Percentiles rank a stretch among this genome's conserved stretches.
Conservation (phyloP, 1,140 invertebrate genomes). For the Procambarus clarkii region DNA sequence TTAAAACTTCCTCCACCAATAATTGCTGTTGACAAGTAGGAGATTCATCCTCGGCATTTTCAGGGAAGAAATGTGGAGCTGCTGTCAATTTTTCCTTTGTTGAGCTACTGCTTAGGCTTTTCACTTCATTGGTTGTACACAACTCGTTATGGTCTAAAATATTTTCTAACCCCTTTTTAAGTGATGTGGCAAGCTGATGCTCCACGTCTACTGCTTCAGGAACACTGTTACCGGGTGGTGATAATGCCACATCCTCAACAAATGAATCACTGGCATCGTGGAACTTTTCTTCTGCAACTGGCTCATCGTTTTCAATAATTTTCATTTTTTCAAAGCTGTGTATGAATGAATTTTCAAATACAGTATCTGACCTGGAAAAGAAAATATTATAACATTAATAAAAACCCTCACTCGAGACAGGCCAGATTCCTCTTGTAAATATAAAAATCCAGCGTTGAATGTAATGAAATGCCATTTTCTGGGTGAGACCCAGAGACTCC, state of each 20-base stretch:
- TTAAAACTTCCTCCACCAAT: too few relatives aligned
- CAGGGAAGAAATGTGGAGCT: background rate
- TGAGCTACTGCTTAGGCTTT: background rate
- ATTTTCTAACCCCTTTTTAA: background rate
- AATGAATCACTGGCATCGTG: slow-evolving; percentile 12
- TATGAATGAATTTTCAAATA: slow-evolving; percentile 27
- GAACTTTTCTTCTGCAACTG: background rate
- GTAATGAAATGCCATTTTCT: too few relatives aligned
- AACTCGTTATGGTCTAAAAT: background rate
- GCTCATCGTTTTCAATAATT: slow-evolving; percentile 21
- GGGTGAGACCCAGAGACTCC: too few relatives aligned
- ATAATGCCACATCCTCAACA: background rate
- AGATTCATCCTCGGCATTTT: background rate
- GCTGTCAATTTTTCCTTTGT: too few relatives aligned
- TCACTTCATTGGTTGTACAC: background rate
- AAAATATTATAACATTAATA: background rate
- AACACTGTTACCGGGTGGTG: background rate
- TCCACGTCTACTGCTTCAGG: background rate
- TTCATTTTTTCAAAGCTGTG: slow-evolving; percentile 31
- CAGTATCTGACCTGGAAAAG: background rate
- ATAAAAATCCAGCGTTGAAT: too few relatives aligned
- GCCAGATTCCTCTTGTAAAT: too few relatives aligned
- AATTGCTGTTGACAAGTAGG: background rate
- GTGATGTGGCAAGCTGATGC: background rate
- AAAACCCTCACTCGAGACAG: too few relatives aligned